A percentile compares a stretch with the other conserved stretches of the same genome.
These are phyloP conservation scores for Nemotelus pantherinus DNA, from an alignment of 2,888 invertebrate species.

Conservation along the genomic window DNA sequence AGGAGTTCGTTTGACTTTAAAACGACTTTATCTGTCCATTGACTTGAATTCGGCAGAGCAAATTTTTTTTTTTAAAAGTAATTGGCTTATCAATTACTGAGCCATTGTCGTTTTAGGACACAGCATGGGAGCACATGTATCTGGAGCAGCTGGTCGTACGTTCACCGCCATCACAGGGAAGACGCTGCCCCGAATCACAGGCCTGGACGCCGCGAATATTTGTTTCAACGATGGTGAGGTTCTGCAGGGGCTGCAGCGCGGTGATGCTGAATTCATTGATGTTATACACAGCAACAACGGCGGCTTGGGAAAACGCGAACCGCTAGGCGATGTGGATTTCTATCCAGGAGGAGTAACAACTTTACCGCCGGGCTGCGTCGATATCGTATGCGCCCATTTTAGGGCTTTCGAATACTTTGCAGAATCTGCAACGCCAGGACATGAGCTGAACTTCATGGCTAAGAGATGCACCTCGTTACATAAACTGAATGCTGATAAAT, in stretches of 20 bases:
- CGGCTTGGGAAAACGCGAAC: slow-evolving; percentile 58
- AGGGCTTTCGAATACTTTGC: slow-evolving; percentile 59
- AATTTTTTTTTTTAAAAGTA: too few relatives aligned
- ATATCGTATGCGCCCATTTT: slow-evolving; percentile 58
- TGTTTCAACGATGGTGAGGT: slow-evolving; percentile 59
- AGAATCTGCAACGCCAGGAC: slow-evolving; percentile 58
- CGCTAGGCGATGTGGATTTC: slow-evolving; percentile 61
- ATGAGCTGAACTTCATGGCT: slow-evolving; percentile 57
- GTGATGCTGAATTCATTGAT: slow-evolving; percentile 61
- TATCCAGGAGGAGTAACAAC: slow-evolving; percentile 60
- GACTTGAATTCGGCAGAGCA: too few relatives aligned
- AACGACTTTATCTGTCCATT: too few relatives aligned
- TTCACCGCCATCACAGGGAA: slow-evolving; percentile 57
- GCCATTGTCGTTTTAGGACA: slow-evolving; percentile 55
- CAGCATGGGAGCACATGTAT: slow-evolving; percentile 62
- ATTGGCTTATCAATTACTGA: not conserved
- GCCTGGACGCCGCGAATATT: slow-evolving; percentile 62
- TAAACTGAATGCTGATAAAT: slow-evolving; percentile 55
- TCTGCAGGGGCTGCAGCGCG: slow-evolving; percentile 56
- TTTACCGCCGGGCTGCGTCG: slow-evolving; percentile 58
- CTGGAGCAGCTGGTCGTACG: slow-evolving; percentile 59
- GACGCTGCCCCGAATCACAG: slow-evolving; percentile 59
- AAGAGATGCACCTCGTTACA: slow-evolving; percentile 56
- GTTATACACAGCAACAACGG: slow-evolving; percentile 60
- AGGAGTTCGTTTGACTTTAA: not conserved